Conservation (phyloP, 2,888 invertebrate genomes). For the Eurytoma adleriae region DNA sequence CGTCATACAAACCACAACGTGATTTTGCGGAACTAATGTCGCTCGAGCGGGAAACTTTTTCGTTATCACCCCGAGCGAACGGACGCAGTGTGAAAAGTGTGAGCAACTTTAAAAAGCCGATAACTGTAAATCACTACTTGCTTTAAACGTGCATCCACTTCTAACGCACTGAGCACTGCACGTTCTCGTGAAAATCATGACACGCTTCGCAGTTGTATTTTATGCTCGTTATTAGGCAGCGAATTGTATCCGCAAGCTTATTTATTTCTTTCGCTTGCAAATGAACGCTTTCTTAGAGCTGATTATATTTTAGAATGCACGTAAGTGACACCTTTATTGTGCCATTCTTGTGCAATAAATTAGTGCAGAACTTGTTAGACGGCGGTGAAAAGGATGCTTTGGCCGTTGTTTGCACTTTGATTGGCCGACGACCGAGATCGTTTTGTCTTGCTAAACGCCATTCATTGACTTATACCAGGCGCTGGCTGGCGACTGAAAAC, state of each 20-base stretch:
- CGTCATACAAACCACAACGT: background rate
- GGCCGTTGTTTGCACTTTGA: slow-evolving; percentile 40
- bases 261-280: background rate
- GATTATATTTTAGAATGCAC: slow-evolving; percentile 16
- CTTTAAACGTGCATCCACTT: too few relatives aligned
- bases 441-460: slow-evolving; percentile 33
- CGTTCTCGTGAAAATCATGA: too few relatives aligned
- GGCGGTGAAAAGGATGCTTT: slow-evolving; percentile 20
- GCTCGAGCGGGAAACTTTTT: slow-evolving; percentile 7
- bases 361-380: slow-evolving; percentile 11
- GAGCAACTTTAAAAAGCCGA: background rate
- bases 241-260: too few relatives aligned
- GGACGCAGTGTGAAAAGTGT: slow-evolving; percentile 1
- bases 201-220: too few relatives aligned
- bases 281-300: background rate
- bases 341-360: slow-evolving; percentile 21
- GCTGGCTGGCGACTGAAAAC: slow-evolving; percentile 19
- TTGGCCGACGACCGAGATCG: slow-evolving; percentile 30
- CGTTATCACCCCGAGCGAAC: slow-evolving; percentile 18
- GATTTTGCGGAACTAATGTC: slow-evolving; percentile 25
- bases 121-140: too few relatives aligned
- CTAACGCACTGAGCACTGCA: too few relatives aligned
- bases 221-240: too few relatives aligned
- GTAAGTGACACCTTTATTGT: slow-evolving; percentile 35
- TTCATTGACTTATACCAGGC: slow-evolving; percentile 18